Evolutionary conservation across 1,140 invertebrate genomes (phyloP), one percentile per base, ranked within the genome.

Genomic region (Drosophila neocordata): DNA sequence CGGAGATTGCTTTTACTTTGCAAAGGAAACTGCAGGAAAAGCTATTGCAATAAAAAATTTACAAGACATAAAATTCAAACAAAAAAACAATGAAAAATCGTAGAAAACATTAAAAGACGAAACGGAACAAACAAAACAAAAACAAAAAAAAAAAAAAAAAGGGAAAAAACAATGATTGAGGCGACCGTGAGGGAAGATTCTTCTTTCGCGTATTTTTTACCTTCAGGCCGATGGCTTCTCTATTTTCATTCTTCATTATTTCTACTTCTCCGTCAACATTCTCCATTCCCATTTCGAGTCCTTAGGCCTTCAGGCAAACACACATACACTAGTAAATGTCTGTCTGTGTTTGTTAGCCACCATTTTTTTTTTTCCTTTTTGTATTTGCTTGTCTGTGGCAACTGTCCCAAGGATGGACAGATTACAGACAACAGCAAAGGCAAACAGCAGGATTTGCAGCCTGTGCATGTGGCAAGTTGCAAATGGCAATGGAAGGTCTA

Each of bases 191-290:
- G 37, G 13, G 41, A 20, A 20, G 41, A 11, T 13, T 48, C 20
- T 48, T 48, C 18, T 12, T 12, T 20, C 41, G 15, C 41, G 41
- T 48, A n/a, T n/a, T n/a, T n/a, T 48, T 44, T 48, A 48, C 41
- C 41, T 20, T 48, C 41, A 18, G 8, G 41, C 41, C 41, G 15
- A 8, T 20, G 41, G 15, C 41, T 48, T 18, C 18, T 48, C 18
- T 18, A 20, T 20, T 48, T 18, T 15, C 15, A 13, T 44, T 44
- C 41, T 44, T 15, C 13, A 44, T 44, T 44, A 6, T 8, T 48
- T 18, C 13, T 7, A 44, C 41, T 18, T 48, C 20, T 48, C 41
- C 41, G 41, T 48, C 11, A 2, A 13, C 8, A 12, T 9, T 48
- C 15, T 1, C 2, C 20, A 9, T n/a, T 4, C 12, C 37, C n/a